Evolutionary conservation across 2,113 vertebrate genomes (phyloP).

Genomic region (Atlantisia rogersi): DNA sequence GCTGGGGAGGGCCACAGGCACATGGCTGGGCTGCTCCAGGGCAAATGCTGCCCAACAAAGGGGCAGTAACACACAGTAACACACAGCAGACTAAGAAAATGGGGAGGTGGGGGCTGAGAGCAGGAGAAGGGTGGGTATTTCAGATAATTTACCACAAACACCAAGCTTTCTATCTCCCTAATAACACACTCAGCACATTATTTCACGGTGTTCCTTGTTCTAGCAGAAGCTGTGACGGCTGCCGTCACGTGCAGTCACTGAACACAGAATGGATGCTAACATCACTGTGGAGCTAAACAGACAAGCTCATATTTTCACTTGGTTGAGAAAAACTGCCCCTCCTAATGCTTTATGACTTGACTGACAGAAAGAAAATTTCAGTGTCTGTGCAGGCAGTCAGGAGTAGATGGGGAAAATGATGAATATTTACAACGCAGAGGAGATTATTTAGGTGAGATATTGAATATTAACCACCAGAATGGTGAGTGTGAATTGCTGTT

Average conservation of each 20-base stretch:
- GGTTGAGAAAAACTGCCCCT: slow-evolving; percentile 24
- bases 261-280: background rate
- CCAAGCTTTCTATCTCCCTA: background rate
- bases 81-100: background rate
- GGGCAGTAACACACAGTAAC: background rate
- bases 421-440: slow-evolving; percentile 25
- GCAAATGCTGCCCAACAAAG: background rate
- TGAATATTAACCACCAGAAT: slow-evolving; percentile 11
- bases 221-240: background rate
- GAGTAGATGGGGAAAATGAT: background rate
- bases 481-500: background rate
- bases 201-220: background rate
- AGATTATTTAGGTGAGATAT: slow-evolving; percentile 18
- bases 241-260: background rate
- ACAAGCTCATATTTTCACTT: slow-evolving; percentile 31
- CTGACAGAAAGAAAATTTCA: slow-evolving; percentile 37
- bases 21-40: background rate
- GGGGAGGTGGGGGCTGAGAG: background rate
- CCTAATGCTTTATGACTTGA: slow-evolving; percentile 22
- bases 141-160: background rate
- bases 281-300: slow-evolving; percentile 5
- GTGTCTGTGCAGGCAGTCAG: background rate
- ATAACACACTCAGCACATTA: background rate
- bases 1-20: fast-evolving
- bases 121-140: background rate